A percentile compares a stretch with the other conserved stretches of the same genome.
phyloP scores from a whole-genome alignment of 2,113 vertebrate species.

The Genyomyrus donnyi region DNA sequence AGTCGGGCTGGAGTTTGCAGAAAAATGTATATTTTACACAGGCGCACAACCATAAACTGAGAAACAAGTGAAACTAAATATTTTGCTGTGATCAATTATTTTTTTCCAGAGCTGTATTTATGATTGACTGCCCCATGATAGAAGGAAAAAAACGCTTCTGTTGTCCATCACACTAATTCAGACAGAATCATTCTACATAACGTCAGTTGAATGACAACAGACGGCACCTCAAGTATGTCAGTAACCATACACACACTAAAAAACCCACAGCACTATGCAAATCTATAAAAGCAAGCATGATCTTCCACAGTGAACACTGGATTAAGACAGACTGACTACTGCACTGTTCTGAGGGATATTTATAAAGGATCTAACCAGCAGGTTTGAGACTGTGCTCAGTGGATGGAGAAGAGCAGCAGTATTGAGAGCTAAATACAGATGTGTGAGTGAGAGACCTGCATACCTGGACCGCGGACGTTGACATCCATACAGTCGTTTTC shows the following conservation, averaged over 20 bases:
- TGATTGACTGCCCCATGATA: background rate
- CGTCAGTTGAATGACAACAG: background rate
- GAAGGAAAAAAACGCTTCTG: background rate
- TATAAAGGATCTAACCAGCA: background rate
- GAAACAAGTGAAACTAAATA: background rate
- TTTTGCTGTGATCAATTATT: conserved; percentile 13
- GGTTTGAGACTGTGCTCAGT: background rate
- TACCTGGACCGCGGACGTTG: conserved; percentile 91
- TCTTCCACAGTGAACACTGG: background rate
- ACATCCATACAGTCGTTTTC: conserved; percentile 92
- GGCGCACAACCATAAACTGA: background rate
- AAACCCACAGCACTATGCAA: background rate
- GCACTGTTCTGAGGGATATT: background rate
- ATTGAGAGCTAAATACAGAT: background rate
- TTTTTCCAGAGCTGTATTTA: background rate
- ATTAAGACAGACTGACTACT: background rate
- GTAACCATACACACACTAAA: background rate
- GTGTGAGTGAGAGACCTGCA: conserved; percentile 11
- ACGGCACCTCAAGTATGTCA: background rate
- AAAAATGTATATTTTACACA: background rate
- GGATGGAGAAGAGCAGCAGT: background rate
- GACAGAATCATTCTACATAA: background rate
- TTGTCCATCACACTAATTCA: background rate
- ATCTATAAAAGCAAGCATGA: background rate
- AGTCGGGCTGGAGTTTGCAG: background rate